These are phyloP conservation scores for Augiades crinisus DNA, from an alignment of 2,888 invertebrate species.

Conservation along the genomic window DNA sequence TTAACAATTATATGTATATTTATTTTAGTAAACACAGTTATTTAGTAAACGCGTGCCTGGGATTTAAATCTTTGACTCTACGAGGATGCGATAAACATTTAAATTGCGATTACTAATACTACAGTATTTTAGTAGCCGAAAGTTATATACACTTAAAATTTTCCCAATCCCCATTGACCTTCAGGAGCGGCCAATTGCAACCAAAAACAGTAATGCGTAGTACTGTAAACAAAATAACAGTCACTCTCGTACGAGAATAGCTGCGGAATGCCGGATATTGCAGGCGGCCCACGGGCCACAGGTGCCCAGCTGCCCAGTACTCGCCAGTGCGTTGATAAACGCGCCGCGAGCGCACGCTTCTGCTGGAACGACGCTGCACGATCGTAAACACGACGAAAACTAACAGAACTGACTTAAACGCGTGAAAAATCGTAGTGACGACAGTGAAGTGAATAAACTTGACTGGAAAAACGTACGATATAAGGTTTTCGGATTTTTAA, in stretches of 20 bases:
- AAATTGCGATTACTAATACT: too few species aligned
- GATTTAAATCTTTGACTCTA: too few species aligned
- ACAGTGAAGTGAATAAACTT: slow-evolving; percentile 21
- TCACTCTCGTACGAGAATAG: slow-evolving; percentile 64
- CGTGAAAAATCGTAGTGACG: neutral
- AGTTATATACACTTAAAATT: too few species aligned
- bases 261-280: slow-evolving; percentile 77
- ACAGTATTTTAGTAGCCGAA: too few species aligned
- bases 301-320: slow-evolving; percentile 24
- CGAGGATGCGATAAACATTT: too few species aligned
- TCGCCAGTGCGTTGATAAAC: slow-evolving; percentile 41
- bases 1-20: too few species aligned
- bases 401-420: slow-evolving; percentile 24
- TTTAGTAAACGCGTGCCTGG: too few species aligned
- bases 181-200: slow-evolving; percentile 20
- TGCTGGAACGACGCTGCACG: slow-evolving; percentile 43
- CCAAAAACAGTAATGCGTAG: slow-evolving; percentile 32
- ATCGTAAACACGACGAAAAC: slow-evolving; percentile 52
- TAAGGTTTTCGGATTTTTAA: slow-evolving; percentile 4
- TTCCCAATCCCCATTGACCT: too few species aligned
- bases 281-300: slow-evolving; percentile 41
- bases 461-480: slow-evolving; percentile 2
- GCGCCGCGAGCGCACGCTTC: slow-evolving; percentile 34
- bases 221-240: slow-evolving; percentile 69
- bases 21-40: too few species aligned